These are phyloP conservation scores for Bombus cullumanus DNA, from an alignment of 1,140 invertebrate genomes.

Conservation along the genomic window DNA sequence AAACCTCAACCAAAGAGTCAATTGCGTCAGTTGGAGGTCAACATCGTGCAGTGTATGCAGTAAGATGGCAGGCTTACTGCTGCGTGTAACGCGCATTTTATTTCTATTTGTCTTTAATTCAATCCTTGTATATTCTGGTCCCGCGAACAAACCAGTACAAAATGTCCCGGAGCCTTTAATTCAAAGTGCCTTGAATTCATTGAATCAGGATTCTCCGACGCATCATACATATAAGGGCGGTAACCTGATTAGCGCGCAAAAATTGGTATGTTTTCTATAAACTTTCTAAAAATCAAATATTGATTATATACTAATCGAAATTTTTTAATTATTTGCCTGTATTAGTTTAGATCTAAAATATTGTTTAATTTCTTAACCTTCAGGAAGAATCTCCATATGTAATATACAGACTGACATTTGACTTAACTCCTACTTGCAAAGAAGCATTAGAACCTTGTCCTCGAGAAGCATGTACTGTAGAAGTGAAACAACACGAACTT, in stretches of 20 bases:
- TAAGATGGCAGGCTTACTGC: slow-evolving; percentile 60
- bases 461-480: slow-evolving; percentile 74
- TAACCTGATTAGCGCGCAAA: slow-evolving; percentile 73
- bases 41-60: neutral
- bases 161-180: slow-evolving; percentile 63
- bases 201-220: slow-evolving; percentile 73
- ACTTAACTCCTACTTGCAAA: slow-evolving; percentile 73
- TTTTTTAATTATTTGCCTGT: neutral
- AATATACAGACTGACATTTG: slow-evolving; percentile 74
- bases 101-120: slow-evolving; percentile 30
- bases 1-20: slow-evolving; percentile 6
- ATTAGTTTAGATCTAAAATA: neutral
- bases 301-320: neutral
- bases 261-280: slow-evolving; percentile 67
- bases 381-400: slow-evolving; percentile 71
- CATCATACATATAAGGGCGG: slow-evolving; percentile 72
- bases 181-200: slow-evolving; percentile 69
- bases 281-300: neutral
- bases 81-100: neutral
- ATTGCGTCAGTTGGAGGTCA: slow-evolving; percentile 37
- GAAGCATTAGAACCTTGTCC: slow-evolving; percentile 65
- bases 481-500: slow-evolving; percentile 70
- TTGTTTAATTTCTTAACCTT: slow-evolving; percentile 41
- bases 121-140: slow-evolving; percentile 30
- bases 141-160: slow-evolving; percentile 58